Conservation (phyloP, 2,113 vertebrate genomes). For the Danio rerio region GRCz12tu NC_133194.1:45246001-45246500, state of each 20-base stretch:
- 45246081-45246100: conserved; percentile 93
- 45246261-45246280: conserved; percentile 5
- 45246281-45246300: background rate
- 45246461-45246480: no score
- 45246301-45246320: background rate
- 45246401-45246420: no score
- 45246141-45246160: background rate
- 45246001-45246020: conserved; percentile 91
- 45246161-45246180: background rate
- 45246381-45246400: no score
- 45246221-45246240: background rate
- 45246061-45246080: conserved; percentile 97
- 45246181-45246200: background rate
- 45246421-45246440: no score
- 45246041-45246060: conserved; percentile 95
- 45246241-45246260: background rate
- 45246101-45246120: conserved; percentile 2
- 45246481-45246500: no score
- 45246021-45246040: conserved; percentile 92
- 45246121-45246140: background rate
- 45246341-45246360: conserved; percentile 50
- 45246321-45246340: conserved; percentile 24
- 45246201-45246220: background rate
- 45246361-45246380: background rate
- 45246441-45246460: no score